phyloP scores from a whole-genome alignment of 2,888 invertebrate genomes.

The Smittia aterrima region DNA sequence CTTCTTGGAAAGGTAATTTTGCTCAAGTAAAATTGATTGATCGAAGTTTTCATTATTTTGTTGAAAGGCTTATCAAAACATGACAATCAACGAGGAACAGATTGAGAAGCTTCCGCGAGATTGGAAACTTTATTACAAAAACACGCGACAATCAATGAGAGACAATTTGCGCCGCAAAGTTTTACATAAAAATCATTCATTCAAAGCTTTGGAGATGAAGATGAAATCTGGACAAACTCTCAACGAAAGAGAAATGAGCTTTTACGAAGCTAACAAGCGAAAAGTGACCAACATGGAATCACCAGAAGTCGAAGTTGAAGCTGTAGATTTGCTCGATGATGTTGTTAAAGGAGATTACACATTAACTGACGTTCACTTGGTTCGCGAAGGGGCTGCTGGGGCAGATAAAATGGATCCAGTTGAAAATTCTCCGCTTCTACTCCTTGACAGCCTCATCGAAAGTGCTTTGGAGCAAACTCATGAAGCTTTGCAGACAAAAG shows the following conservation, averaged over 20 bases:
- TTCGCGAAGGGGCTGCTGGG: not conserved
- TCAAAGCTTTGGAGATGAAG: no score
- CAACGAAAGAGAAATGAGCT: not conserved
- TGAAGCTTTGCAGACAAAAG: not conserved
- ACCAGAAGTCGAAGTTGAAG: not conserved
- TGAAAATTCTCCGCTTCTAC: not conserved
- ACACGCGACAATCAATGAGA: no score
- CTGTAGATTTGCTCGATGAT: slow-evolving; percentile 16
- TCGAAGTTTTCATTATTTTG: no score
- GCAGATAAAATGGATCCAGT: not conserved
- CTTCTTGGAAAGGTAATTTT: no score
- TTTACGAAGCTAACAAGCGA: not conserved
- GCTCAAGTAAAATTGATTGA: no score
- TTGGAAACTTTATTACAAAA: no score
- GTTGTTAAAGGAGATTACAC: slow-evolving; percentile 22
- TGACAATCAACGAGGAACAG: no score
- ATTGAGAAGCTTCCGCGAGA: no score
- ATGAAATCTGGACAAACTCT: no score
- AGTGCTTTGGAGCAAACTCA: not conserved
- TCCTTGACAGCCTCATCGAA: slow-evolving; percentile 1
- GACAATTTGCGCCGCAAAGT: no score
- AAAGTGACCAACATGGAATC: not conserved
- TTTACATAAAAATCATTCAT: no score
- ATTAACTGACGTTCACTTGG: slow-evolving; percentile 4
- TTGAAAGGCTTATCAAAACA: no score